Evolutionary conservation across 2,888 invertebrate species (phyloP), one percentile per base, ranked within the genome.

Genomic region (Pterostichus niger): DNA sequence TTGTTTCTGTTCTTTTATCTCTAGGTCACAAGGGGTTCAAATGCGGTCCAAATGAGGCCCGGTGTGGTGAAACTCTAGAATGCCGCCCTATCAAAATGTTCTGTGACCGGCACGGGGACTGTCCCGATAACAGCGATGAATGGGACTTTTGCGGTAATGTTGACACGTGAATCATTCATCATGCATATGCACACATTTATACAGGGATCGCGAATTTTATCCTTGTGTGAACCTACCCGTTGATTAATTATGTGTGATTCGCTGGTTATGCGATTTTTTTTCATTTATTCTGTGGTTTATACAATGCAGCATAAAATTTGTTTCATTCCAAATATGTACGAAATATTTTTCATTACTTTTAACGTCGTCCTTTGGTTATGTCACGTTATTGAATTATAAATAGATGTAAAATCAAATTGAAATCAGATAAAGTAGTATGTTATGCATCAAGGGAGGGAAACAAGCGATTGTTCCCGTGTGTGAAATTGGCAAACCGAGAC

Each of bases 101-200:
- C 88, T 96, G 96, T 90, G 94, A 96, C 90, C 92, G 91, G n/a
- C 88, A 86, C 54, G 88, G 91, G 10, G 93, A 95, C 89, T 96
- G 96, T 89, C 90, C 92, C 64, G 94, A 95, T 89, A 92, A 91
- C 86, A 93, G 93, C 86, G 96, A 96, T 89, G 96, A 96, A 90
- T 94, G 93, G 90, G 91, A 92, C 86, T 92, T 93, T 88, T 95
- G 95, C 89, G 90, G 92, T 90, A 92, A 75, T 75, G 68, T 71
- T 71, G 68, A 64, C 35, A 64, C 6, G 33, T n/a, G 33, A 6
- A 64, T 64, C 35, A 64, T 64, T 64, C 64, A 64, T 71, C 68
- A 71, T 40, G 35, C 64, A 15, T 17, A 44, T 64, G 5, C 64
- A 33, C 13, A 64, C 64, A 64, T 64, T 61, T 33, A 64, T 64